Conservation (phyloP, 2,797 vertebrate genomes). For the Tokudaia muenninki region DNA sequence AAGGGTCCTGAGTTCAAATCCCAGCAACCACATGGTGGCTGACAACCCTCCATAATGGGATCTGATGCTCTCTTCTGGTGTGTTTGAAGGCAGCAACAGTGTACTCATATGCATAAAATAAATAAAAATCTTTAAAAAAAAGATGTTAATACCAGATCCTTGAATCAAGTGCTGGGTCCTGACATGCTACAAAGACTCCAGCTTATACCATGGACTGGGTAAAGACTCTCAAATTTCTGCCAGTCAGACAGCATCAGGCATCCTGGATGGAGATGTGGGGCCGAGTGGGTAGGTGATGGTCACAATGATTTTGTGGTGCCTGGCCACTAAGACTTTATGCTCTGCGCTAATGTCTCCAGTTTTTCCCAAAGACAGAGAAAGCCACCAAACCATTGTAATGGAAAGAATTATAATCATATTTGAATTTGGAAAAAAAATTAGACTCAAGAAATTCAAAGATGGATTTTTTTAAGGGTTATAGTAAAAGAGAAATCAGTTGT, state of each 20-base stretch:
- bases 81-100: too few species aligned
- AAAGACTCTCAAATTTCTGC: not conserved
- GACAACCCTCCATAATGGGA: too few species aligned
- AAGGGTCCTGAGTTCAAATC: too few species aligned
- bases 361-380: not conserved
- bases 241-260: not conserved
- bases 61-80: too few species aligned
- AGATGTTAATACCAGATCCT: not conserved
- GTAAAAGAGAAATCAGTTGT: not conserved
- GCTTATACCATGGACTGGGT: not conserved
- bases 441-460: not conserved
- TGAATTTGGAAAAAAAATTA: conserved; percentile 10
- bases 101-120: too few species aligned
- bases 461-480: not conserved
- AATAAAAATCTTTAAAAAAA: not conserved
- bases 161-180: not conserved
- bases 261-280: not conserved
- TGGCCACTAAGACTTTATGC: not conserved
- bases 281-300: not conserved
- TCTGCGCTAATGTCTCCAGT: not conserved
- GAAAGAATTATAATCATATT: not conserved
- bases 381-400: not conserved
- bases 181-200: not conserved
- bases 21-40: too few species aligned
- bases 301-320: not conserved